These are phyloP conservation scores for Nerophis ophidion DNA, from an alignment of 2,113 vertebrate species.

Conservation along the genomic window DNA sequence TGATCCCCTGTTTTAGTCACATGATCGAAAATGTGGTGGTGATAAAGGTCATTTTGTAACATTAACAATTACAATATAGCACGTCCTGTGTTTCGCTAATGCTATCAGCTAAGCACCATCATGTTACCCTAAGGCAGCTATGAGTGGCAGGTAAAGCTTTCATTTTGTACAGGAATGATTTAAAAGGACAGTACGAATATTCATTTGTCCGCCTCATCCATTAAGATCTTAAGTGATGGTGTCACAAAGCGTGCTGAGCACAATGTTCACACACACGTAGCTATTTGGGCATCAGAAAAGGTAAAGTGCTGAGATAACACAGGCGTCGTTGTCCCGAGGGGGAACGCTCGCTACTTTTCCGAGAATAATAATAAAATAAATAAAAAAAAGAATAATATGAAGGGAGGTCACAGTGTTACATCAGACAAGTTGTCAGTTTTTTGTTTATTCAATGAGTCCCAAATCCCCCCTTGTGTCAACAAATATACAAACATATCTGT, in stretches of 20 bases:
- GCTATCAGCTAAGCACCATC: background rate
- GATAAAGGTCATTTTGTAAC: background rate
- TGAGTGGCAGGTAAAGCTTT: background rate
- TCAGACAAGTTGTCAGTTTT: conserved; percentile 72
- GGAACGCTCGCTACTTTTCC: conserved; percentile 58
- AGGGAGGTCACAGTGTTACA: conserved; percentile 70
- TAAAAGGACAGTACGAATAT: conserved; percentile 53
- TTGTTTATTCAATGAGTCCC: conserved; percentile 73
- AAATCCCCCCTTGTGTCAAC: conserved; percentile 62
- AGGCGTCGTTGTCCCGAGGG: conserved; percentile 51
- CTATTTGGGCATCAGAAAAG: conserved; percentile 64
- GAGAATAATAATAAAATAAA: background rate
- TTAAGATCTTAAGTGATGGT: conserved; percentile 82
- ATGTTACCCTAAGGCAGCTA: too few species aligned
- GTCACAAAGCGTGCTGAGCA: conserved; percentile 70
- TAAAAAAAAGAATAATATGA: conserved; percentile 68
- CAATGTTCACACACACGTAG: conserved; percentile 57
- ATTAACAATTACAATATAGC: background rate
- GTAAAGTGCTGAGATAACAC: conserved; percentile 64
- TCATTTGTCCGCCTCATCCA: conserved; percentile 56
- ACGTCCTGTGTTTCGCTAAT: background rate
- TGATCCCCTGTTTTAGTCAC: background rate
- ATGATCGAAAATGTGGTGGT: background rate
- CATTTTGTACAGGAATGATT: background rate
- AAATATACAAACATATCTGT: conserved; percentile 61